These are phyloP conservation scores for Ferdinandea cuprea DNA, from an alignment of 2,888 invertebrate genomes.

Conservation along the genomic window DNA sequence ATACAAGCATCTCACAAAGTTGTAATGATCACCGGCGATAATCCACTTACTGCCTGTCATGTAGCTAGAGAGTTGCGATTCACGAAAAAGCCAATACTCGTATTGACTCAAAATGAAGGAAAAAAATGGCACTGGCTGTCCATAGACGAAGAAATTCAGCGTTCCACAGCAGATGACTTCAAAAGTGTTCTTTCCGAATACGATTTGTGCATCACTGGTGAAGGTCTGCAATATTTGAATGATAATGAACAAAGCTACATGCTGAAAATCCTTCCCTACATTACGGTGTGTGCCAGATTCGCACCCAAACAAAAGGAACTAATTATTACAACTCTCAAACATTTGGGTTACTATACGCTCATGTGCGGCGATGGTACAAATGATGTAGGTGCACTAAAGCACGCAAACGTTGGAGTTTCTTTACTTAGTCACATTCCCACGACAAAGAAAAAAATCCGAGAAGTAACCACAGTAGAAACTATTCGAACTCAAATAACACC, in stretches of 20 bases:
- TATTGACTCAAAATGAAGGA: conserved; percentile 85
- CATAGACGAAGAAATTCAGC: conserved; percentile 85
- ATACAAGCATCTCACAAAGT: conserved; percentile 97
- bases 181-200: conserved; percentile 88
- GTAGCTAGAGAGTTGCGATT: conserved; percentile 97
- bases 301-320: conserved; percentile 99
- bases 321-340: conserved; percentile 94
- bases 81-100: conserved; percentile 88
- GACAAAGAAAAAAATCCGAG: conserved; percentile 79
- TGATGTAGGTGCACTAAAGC: conserved; percentile 99
- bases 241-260: conserved; percentile 87
- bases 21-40: conserved; percentile 99
- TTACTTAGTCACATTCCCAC: conserved; percentile 93
- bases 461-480: conserved; percentile 36
- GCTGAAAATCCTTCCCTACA: conserved; percentile 90
- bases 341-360: conserved; percentile 92
- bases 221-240: conserved; percentile 90
- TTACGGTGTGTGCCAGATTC: conserved; percentile 97
- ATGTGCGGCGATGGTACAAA: conserved; percentile 99
- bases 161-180: conserved; percentile 79
- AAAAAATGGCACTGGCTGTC: conserved; percentile 90
- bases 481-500: not conserved
- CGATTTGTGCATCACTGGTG: conserved; percentile 98
- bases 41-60: conserved; percentile 99
- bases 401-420: conserved; percentile 98